Conservation (phyloP, 2,888 invertebrate genomes). For the Ellobium chinense region DNA sequence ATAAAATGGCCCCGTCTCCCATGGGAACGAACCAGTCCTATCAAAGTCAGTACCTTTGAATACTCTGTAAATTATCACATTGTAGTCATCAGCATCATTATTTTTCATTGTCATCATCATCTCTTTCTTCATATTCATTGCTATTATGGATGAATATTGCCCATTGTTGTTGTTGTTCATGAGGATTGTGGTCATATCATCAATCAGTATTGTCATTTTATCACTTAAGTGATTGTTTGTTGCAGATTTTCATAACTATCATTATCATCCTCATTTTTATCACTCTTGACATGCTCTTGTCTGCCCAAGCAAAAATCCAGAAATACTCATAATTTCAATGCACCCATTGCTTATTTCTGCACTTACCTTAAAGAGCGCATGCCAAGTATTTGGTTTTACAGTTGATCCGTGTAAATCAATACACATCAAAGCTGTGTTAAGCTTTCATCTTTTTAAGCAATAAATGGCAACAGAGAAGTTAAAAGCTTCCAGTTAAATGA, state of each 20-base stretch:
- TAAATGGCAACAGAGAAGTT: too few relatives aligned
- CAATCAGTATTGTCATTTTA: constrained; percentile 8
- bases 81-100: neutral
- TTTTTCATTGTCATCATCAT: neutral
- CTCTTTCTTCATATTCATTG: neutral
- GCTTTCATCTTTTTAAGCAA: too few relatives aligned
- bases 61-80: constrained; percentile 9
- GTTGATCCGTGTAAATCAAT: too few relatives aligned
- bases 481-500: too few relatives aligned
- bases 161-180: neutral
- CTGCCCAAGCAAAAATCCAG: too few relatives aligned
- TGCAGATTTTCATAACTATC: too few relatives aligned
- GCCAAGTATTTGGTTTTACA: too few relatives aligned
- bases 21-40: neutral
- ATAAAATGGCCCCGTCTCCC: neutral
- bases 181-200: neutral
- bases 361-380: too few relatives aligned
- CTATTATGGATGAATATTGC: neutral
- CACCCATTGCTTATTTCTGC: too few relatives aligned
- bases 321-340: too few relatives aligned
- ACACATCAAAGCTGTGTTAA: too few relatives aligned
- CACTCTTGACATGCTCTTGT: too few relatives aligned
- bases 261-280: neutral
- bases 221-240: neutral
- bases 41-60: constrained; percentile 16